Percentiles rank a stretch among this genome's conserved stretches.
Conservation (phyloP, 1,140 invertebrate species). For the Aphis craccivora region DNA sequence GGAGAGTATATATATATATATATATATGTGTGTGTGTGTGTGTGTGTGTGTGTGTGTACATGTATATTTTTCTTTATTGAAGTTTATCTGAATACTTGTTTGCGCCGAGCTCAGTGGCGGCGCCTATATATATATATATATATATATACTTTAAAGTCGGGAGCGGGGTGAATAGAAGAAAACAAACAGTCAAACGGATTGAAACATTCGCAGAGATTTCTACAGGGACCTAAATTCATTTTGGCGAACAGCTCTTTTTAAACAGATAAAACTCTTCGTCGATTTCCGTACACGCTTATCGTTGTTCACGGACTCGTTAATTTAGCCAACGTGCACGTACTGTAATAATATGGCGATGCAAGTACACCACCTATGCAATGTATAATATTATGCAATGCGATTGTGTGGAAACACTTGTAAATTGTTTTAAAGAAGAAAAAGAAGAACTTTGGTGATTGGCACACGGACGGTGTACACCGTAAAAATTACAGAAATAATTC, state of each 20-base stretch:
- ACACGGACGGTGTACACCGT: not conserved
- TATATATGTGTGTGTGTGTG: not conserved
- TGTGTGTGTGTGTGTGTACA: not conserved
- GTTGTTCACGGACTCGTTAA: not conserved
- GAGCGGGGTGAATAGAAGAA: not conserved
- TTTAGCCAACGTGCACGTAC: not conserved
- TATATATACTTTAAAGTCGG: not conserved
- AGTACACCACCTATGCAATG: not conserved
- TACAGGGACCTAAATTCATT: not conserved
- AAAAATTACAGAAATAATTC: not conserved
- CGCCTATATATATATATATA: not conserved
- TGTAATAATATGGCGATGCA: not conserved
- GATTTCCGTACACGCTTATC: not conserved
- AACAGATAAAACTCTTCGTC: not conserved
- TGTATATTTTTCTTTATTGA: not conserved
- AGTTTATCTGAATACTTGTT: constrained; percentile 7
- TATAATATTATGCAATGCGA: not conserved
- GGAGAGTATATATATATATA: not conserved
- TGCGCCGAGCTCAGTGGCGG: not conserved
- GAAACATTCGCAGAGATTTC: not conserved
- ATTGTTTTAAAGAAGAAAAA: not conserved
- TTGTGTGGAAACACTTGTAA: not conserved
- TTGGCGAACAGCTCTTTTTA: constrained; percentile 9
- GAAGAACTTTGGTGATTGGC: not conserved
- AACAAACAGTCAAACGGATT: not conserved